Conservation (phyloP, 2,797 vertebrate genomes). For the Eptatretus atami region DNA sequence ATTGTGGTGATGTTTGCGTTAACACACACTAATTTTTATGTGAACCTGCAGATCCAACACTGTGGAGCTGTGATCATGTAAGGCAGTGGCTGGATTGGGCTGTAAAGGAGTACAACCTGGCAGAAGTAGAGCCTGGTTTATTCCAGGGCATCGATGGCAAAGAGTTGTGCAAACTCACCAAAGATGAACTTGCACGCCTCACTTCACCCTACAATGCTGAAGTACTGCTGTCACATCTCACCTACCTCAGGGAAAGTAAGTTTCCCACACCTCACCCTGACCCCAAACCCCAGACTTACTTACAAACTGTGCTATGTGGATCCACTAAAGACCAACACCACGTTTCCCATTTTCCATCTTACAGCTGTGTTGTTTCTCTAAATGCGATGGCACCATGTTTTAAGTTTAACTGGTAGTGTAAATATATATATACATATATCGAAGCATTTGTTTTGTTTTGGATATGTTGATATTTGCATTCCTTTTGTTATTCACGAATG, state of each 20-base stretch:
- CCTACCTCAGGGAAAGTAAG: slow-evolving; percentile 74
- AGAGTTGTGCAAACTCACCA: slow-evolving; percentile 48
- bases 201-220: slow-evolving; percentile 43
- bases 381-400: too few species aligned
- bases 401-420: too few species aligned
- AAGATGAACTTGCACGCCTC: slow-evolving; percentile 42
- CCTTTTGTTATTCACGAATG: too few species aligned
- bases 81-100: slow-evolving; percentile 59
- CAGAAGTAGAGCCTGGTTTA: slow-evolving; percentile 29
- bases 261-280: slow-evolving; percentile 7
- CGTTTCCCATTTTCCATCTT: too few species aligned
- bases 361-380: too few species aligned
- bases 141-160: slow-evolving; percentile 49
- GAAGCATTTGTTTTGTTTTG: too few species aligned
- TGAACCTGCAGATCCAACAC: slow-evolving; percentile 22
- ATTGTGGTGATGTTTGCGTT: not conserved
- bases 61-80: slow-evolving; percentile 45
- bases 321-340: too few species aligned
- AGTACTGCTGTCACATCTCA: slow-evolving; percentile 44
- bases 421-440: too few species aligned
- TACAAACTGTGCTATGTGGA: too few species aligned
- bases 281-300: not conserved
- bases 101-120: slow-evolving; percentile 35
- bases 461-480: too few species aligned
- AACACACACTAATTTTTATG: slow-evolving; percentile 5